Percentiles rank a stretch among this genome's conserved stretches.
Conservation (phyloP, 2,797 vertebrate species). For the Ispidina picta region DNA sequence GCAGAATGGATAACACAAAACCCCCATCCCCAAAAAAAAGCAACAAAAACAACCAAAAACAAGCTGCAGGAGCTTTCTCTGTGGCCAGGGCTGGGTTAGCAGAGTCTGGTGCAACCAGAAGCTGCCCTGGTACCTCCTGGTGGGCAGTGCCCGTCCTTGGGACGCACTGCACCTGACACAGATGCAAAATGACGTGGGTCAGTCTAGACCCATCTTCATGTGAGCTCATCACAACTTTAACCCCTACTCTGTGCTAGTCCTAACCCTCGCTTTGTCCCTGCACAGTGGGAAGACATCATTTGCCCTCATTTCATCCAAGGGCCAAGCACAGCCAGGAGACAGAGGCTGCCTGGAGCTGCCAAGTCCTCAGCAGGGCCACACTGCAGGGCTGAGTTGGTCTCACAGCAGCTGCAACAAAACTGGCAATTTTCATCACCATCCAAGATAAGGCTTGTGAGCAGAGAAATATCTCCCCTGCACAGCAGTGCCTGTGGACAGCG, state of each 20-base stretch:
- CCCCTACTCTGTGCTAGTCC: not conserved
- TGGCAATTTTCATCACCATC: not conserved
- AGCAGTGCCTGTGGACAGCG: not conserved
- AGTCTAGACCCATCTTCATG: not conserved
- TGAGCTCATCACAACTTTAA: not conserved
- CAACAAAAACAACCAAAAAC: not conserved
- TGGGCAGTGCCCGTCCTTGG: not conserved
- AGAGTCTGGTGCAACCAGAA: fast-evolving
- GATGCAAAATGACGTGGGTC: not conserved
- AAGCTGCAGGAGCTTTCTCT: not conserved
- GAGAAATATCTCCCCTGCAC: not conserved
- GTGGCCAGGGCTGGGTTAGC: not conserved
- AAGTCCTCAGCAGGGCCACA: not conserved
- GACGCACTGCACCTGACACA: fast-evolving
- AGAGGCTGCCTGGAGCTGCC: not conserved
- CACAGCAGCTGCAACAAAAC: not conserved
- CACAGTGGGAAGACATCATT: not conserved
- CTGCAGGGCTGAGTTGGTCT: not conserved
- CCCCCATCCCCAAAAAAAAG: no score
- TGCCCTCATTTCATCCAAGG: not conserved
- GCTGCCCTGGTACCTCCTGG: not conserved
- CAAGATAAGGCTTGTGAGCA: not conserved
- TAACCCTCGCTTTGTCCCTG: not conserved
- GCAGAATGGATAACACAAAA: not conserved
- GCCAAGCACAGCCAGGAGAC: not conserved